These are phyloP conservation scores for Pasiphila rectangulata DNA, from an alignment of 2,888 invertebrate genomes.

Conservation along the genomic window DNA sequence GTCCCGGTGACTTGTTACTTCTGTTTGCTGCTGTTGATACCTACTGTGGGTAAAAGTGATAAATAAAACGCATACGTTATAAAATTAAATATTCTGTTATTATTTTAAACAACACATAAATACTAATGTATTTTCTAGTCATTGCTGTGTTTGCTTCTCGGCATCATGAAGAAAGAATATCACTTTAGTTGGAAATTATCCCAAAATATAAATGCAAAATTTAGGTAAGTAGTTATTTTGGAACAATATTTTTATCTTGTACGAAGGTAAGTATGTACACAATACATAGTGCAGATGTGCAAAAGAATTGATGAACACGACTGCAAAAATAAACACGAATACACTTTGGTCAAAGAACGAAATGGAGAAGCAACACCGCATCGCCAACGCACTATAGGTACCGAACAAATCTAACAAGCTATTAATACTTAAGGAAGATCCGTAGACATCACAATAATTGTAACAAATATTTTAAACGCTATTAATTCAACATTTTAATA, in stretches of 20 bases:
- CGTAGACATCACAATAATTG: constrained; percentile 28
- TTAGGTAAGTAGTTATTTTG: constrained; percentile 12
- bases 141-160: constrained; percentile 50
- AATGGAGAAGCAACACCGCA: constrained; percentile 13
- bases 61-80: constrained; percentile 69
- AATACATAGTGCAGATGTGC: no score
- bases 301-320: no score
- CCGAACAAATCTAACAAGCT: constrained; percentile 12
- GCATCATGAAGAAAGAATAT: constrained; percentile 34
- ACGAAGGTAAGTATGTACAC: no score
- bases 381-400: constrained; percentile 5
- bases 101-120: constrained; percentile 76
- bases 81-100: constrained; percentile 77
- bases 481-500: constrained; percentile 25
- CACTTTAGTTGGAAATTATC: constrained; percentile 38
- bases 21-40: no score
- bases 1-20: no score
- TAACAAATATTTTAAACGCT: constrained; percentile 35
- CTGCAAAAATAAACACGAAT: no score
- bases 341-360: constrained; percentile 9
- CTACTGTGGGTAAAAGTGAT: constrained; percentile 1
- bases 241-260: constrained; percentile 1
- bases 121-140: constrained; percentile 77
- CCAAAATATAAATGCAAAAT: constrained; percentile 56
- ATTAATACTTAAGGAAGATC: constrained; percentile 26